Percentiles rank a stretch among this genome's conserved stretches.
These are phyloP conservation scores for Holocentrus rufus DNA, from an alignment of 2,797 vertebrate genomes.

Conservation along the genomic window DNA sequence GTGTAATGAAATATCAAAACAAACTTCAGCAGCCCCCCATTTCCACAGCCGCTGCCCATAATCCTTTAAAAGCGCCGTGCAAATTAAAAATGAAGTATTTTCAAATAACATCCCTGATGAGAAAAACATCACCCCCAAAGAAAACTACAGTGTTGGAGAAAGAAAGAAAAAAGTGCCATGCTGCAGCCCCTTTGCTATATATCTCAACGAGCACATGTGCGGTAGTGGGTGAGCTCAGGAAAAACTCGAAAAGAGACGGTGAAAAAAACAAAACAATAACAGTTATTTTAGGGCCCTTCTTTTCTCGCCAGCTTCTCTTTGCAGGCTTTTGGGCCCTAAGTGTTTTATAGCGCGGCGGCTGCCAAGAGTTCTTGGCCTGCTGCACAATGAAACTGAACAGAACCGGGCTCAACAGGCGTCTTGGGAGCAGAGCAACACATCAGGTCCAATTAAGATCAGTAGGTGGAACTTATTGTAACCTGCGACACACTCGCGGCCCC, in stretches of 20 bases:
- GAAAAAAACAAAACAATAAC: constrained; percentile 62
- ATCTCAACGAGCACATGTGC: constrained; percentile 55
- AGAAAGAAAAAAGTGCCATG: neutral
- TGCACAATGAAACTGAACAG: constrained; percentile 74
- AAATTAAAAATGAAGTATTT: constrained; percentile 60
- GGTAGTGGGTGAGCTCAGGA: constrained; percentile 32
- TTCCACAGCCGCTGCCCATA: constrained; percentile 49
- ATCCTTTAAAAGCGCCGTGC: constrained; percentile 69
- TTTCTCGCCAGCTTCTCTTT: constrained; percentile 65
- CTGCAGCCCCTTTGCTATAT: constrained; percentile 22
- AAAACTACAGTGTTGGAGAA: constrained; percentile 11
- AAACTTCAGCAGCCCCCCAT: constrained; percentile 46
- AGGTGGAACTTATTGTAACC: constrained; percentile 77
- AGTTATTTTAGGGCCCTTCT: constrained; percentile 66
- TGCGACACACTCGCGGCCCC: constrained; percentile 61
- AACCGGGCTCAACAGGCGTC: constrained; percentile 67
- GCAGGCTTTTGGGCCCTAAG: constrained; percentile 60
- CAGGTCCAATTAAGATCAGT: constrained; percentile 79
- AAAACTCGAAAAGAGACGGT: constrained; percentile 39
- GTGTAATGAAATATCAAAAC: constrained; percentile 53
- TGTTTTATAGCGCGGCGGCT: constrained; percentile 69
- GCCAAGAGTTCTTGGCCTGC: constrained; percentile 75
- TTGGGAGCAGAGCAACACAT: constrained; percentile 76
- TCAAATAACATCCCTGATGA: constrained; percentile 60
- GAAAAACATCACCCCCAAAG: constrained; percentile 56